Evolutionary conservation across 2,888 invertebrate species (phyloP).

Genomic region (Synanthedon formicaeformis): DNA sequence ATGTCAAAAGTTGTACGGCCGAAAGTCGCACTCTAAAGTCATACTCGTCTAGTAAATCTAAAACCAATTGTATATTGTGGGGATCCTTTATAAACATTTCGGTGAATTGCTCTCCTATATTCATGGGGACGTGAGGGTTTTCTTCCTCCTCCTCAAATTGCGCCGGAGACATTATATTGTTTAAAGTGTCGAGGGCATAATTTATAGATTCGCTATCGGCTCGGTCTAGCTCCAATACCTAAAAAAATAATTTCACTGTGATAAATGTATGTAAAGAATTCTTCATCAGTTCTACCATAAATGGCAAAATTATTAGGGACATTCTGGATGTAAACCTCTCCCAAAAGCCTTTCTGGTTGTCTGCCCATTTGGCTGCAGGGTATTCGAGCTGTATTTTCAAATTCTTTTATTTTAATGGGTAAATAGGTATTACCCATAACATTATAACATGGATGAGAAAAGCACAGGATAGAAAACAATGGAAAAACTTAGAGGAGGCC

Average conservation of each 20-base stretch:
- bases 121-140: constrained; percentile 73
- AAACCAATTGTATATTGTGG: constrained; percentile 84
- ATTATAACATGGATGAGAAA: too few species aligned
- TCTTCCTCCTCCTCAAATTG: constrained; percentile 86
- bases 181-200: constrained; percentile 91
- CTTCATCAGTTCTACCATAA: too few species aligned
- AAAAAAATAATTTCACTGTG: constrained; percentile 35
- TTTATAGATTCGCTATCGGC: constrained; percentile 92
- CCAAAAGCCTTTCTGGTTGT: too few species aligned
- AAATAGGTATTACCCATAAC: too few species aligned
- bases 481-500: too few species aligned
- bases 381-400: too few species aligned
- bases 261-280: too few species aligned
- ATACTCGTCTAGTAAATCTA: constrained; percentile 92
- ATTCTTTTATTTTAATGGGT: too few species aligned
- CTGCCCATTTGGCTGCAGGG: too few species aligned
- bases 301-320: too few species aligned
- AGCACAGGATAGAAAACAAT: too few species aligned
- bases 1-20: constrained; percentile 88
- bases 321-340: too few species aligned
- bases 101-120: constrained; percentile 93
- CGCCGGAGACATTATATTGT: constrained; percentile 87
- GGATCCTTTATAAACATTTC: constrained; percentile 95
- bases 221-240: constrained; percentile 89
- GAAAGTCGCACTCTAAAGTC: constrained; percentile 94